These are phyloP conservation scores for Cylindroiulus punctatus DNA, from an alignment of 2,888 invertebrate genomes.

Conservation along the genomic window DNA sequence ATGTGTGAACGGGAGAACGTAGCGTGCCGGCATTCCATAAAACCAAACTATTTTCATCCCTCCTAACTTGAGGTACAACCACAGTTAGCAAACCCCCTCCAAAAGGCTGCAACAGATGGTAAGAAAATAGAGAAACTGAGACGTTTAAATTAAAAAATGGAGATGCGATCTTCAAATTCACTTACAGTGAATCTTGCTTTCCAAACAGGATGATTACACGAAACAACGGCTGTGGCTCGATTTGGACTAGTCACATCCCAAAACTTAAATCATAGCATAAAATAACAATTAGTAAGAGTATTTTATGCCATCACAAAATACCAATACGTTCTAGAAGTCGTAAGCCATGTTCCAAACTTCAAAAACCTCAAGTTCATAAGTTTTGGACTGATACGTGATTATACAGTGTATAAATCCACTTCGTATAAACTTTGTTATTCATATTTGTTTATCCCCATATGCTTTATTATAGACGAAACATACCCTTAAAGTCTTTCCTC, in stretches of 20 bases:
- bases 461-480: no score
- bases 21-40: conserved; percentile 75
- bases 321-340: no score
- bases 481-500: no score
- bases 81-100: conserved; percentile 91
- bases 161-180: conserved; percentile 35
- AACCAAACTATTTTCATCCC: conserved; percentile 85
- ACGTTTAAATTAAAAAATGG: not conserved
- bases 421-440: no score
- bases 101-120: conserved; percentile 74
- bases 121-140: not conserved
- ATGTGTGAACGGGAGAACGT: conserved; percentile 80
- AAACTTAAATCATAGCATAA: conserved; percentile 62
- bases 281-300: no score
- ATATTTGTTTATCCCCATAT: no score
- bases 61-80: conserved; percentile 87
- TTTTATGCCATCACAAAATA: no score
- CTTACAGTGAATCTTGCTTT: conserved; percentile 65
- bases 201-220: conserved; percentile 65
- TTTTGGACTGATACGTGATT: no score
- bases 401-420: no score
- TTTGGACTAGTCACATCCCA: conserved; percentile 64
- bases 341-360: no score
- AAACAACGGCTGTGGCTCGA: conserved; percentile 62
- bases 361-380: no score